Evolutionary conservation across 2,888 invertebrate genomes (phyloP).

Genomic region (Argyra leucocephala): DNA sequence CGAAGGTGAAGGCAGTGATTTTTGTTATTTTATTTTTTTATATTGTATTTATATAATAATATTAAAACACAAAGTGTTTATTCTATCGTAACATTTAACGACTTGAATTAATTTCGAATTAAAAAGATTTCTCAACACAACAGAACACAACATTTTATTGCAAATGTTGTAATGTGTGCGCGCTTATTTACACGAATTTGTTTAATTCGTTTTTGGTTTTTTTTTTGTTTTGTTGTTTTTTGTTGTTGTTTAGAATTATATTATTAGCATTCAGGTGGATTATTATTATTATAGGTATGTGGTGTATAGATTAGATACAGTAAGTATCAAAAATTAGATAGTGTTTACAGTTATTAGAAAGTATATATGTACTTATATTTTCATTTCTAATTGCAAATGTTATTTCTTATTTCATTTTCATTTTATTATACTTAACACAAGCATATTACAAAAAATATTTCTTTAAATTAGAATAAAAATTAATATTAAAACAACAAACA

Average conservation of each 20-base stretch:
- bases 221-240: background rate
- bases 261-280: background rate
- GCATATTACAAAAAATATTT: no score
- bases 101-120: constrained; percentile 6
- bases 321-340: no score
- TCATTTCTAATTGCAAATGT: no score
- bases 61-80: background rate
- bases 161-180: background rate
- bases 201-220: background rate
- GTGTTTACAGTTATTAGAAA: no score
- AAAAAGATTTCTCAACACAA: background rate
- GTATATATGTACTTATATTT: no score
- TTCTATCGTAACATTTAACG: constrained; percentile 4
- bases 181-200: constrained; percentile 3
- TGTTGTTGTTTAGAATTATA: no score
- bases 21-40: background rate
- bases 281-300: no score
- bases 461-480: no score
- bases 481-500: no score
- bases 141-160: background rate
- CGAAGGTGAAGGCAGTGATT: background rate
- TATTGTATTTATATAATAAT: background rate
- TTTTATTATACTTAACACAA: no score
- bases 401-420: no score
- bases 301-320: no score